Base-by-base conservation (phyloP, 2,113 vertebrate species). In the Oreochromis spilurus region DNA sequence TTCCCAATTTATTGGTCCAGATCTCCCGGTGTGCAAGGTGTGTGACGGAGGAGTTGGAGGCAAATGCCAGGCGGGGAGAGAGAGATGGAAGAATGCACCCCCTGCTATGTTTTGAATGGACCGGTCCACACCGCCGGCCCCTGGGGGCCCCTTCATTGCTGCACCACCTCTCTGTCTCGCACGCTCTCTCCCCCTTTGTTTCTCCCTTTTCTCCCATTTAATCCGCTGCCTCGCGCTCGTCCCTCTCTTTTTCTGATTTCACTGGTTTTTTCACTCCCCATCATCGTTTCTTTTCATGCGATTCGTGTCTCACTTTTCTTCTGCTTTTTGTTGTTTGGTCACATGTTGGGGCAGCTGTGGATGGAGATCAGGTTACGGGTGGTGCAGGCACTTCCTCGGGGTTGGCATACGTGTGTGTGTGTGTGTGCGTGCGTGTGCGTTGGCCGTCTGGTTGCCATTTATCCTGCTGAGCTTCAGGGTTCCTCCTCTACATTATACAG, bases 311-410 rank as follows among this genome's bases (percentile, higher is more conserved):
- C 67, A 48, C 60, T 83, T 82, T 81, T 24, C 53, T 48, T 36
- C 52, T 92, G 34, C 43, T 95, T 88, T 96, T 93, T 93, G 91
- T 95, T 89, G 94, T 94, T 93, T 92, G 90, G 6, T 94, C 94
- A 96, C 94, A 96, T 97, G 97, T 97, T 97, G 97, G 96, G 97
- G 97, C 97, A 97, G 97, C 97, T 98, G 97, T 97, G 97, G 97
- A 96, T 97, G 95, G 96, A 97, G 97, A 97, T 98, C 97, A 95
- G 97, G 97, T 98, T 98, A 97, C 97, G 94, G 96, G 96, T 97
- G 97, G 96, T 94, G 95, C 93, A 95, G 96, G 96, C 95, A 83
- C 96, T 96, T 97, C 97, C 96, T 77, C 55, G 53, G 85, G 31
- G 70, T 17, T 48, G 48, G 81, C 62, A 34, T 16, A 2, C 5